phyloP scores from a whole-genome alignment of 2,113 vertebrate genomes.

The Mesoclemmys tuberculata region DNA sequence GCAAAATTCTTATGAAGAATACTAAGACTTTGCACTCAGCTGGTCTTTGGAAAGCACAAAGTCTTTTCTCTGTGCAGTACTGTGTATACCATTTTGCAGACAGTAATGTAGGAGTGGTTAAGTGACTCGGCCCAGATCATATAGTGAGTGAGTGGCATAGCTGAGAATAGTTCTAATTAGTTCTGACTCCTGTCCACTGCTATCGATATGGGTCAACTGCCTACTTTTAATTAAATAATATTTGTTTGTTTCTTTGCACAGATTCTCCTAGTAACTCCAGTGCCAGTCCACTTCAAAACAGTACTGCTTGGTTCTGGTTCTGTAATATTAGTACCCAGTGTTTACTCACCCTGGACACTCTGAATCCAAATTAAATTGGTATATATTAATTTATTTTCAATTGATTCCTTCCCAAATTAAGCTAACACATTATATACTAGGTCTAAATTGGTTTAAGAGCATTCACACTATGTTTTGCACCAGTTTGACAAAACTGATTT shows the following conservation, averaged over 20 bases:
- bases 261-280: neutral
- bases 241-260: neutral
- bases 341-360: neutral
- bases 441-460: neutral
- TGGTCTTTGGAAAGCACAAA: neutral
- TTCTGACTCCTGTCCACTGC: neutral
- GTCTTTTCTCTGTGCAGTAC: slow-evolving; percentile 12
- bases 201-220: neutral
- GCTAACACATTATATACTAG: neutral
- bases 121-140: neutral
- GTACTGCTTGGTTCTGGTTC: neutral
- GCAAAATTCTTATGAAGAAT: slow-evolving; percentile 35
- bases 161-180: neutral
- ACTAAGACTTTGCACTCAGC: slow-evolving; percentile 17
- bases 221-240: neutral
- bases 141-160: neutral
- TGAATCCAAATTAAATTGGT: neutral
- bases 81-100: neutral
- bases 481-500: neutral
- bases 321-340: neutral
- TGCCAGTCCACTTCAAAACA: neutral
- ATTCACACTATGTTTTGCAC: neutral
- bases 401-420: neutral
- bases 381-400: neutral
- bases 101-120: neutral